A percentile compares a stretch with the other conserved stretches of the same genome.
These are phyloP conservation scores for Oligia fasciuncula DNA, from an alignment of 2,888 invertebrate species.

Conservation along the genomic window DNA sequence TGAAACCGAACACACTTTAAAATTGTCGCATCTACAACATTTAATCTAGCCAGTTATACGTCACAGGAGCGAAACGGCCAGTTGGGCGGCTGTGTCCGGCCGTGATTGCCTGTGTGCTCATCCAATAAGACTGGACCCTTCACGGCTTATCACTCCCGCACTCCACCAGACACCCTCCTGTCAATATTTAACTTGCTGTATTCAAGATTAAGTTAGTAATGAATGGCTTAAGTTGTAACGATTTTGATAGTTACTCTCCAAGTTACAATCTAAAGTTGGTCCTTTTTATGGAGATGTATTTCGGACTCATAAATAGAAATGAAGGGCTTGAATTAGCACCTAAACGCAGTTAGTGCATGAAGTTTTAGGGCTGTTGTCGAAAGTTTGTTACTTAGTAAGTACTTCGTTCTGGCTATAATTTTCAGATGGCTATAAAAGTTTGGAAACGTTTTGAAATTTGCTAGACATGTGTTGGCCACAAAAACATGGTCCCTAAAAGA, in stretches of 20 bases:
- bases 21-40: constrained; percentile 48
- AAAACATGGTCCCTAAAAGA: neutral
- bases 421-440: constrained; percentile 22
- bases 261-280: constrained; percentile 31
- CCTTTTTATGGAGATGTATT: constrained; percentile 42
- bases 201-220: constrained; percentile 64
- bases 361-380: constrained; percentile 22
- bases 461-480: constrained; percentile 16
- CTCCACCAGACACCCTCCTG: constrained; percentile 55
- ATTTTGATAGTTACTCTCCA: constrained; percentile 48
- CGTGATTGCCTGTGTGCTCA: constrained; percentile 74
- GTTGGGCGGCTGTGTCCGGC: constrained; percentile 67
- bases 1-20: neutral
- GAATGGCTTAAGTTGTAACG: constrained; percentile 57
- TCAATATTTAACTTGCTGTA: constrained; percentile 69
- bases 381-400: constrained; percentile 51
- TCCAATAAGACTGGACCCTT: constrained; percentile 75
- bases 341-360: constrained; percentile 41
- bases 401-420: constrained; percentile 25
- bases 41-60: constrained; percentile 44
- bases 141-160: constrained; percentile 70
- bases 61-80: constrained; percentile 65
- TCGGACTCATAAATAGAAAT: constrained; percentile 54
- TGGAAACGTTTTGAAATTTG: constrained; percentile 13
- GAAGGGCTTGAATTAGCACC: constrained; percentile 32